Conservation (phyloP, 2,797 vertebrate species). For the Phyllotis vaccarum region DNA sequence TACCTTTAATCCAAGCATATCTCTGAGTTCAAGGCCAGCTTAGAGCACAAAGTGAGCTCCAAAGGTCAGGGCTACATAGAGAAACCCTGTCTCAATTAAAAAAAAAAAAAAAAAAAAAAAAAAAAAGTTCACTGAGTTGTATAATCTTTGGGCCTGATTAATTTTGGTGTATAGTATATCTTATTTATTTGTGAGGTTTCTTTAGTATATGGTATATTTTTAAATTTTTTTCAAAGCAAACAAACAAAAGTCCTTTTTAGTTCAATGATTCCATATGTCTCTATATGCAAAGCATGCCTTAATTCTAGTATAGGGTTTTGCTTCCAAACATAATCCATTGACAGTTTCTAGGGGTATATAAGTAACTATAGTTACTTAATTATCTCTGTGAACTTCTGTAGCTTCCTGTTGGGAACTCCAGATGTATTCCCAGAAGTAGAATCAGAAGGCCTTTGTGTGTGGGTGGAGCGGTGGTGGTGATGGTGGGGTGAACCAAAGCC, state of each 20-base stretch:
- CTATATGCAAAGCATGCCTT: not conserved
- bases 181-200: not conserved
- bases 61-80: not conserved
- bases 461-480: not conserved
- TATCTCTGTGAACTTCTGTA: constrained; percentile 31
- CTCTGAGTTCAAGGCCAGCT: not conserved
- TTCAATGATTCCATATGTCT: not conserved
- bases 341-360: constrained; percentile 20
- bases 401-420: constrained; percentile 31
- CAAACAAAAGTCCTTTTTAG: not conserved
- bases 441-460: not conserved
- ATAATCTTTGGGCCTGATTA: not conserved
- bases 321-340: constrained; percentile 31
- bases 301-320: constrained; percentile 15
- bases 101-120: too few species aligned
- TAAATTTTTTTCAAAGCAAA: not conserved
- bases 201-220: not conserved
- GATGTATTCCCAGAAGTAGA: constrained; percentile 19
- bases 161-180: not conserved
- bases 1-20: not conserved
- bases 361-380: constrained; percentile 2
- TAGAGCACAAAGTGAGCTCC: not conserved
- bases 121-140: too few species aligned
- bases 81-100: not conserved
- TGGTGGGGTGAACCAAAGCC: not conserved